Conservation (phyloP, 1,140 invertebrate species). For the Theocolax elegans region DNA sequence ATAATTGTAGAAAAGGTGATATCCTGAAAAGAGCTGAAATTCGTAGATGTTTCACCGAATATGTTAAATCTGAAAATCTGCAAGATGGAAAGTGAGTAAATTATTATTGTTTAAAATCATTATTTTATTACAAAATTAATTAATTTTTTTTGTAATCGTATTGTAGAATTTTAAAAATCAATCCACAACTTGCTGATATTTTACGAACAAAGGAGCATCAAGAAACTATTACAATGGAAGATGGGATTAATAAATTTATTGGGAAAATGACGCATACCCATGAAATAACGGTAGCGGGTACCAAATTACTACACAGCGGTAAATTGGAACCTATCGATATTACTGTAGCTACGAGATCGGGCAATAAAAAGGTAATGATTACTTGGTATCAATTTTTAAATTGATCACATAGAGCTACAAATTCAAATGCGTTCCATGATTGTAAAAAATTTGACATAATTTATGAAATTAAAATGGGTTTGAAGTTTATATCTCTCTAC, state of each 20-base stretch:
- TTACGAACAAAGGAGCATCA: conserved; percentile 64
- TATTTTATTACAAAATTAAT: conserved; percentile 10
- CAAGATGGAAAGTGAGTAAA: conserved; percentile 67
- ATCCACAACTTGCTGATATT: conserved; percentile 64
- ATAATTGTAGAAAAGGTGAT: conserved; percentile 78
- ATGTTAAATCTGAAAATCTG: conserved; percentile 81
- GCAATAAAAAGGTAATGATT: conserved; percentile 93
- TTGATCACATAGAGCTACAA: no score
- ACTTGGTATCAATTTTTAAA: no score
- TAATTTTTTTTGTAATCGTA: neutral
- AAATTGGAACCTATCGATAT: conserved; percentile 85
- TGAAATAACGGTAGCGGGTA: conserved; percentile 73
- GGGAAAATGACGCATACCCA: conserved; percentile 82
- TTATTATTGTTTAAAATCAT: neutral
- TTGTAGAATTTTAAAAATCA: conserved; percentile 70
- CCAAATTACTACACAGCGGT: conserved; percentile 74
- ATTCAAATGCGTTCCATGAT: no score
- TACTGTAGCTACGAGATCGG: conserved; percentile 78
- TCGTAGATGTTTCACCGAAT: conserved; percentile 78
- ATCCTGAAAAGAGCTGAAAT: conserved; percentile 75
- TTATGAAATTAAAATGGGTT: no score
- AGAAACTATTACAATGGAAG: conserved; percentile 74
- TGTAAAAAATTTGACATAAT: no score
- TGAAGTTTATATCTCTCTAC: no score
- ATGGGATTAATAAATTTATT: conserved; percentile 76